A percentile compares a stretch with the other conserved stretches of the same genome.
Evolutionary conservation across 53 echinoderm and acorn worm genomes (phyloP).

Genomic region (Holothuria scabra): DNA sequence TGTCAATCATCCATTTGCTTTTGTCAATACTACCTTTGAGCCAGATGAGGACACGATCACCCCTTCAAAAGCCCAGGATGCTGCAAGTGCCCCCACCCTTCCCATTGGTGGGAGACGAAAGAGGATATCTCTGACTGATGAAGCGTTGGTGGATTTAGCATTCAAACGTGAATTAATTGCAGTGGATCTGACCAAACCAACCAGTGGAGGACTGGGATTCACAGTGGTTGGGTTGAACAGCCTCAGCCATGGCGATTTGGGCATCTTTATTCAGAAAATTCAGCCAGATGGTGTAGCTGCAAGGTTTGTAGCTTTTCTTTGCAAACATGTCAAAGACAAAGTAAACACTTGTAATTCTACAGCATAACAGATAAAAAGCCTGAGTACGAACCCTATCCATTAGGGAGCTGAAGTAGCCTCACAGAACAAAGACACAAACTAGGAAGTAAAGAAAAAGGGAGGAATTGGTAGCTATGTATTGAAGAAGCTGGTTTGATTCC

Average conservation of each 20-base stretch:
- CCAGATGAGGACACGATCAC: conserved; percentile 62
- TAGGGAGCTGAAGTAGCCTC: no score
- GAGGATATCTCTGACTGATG: conserved; percentile 44
- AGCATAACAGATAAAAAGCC: no score
- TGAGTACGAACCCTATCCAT: no score
- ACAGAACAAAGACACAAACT: no score
- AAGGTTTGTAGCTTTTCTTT: conserved; percentile 60
- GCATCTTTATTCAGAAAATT: conserved; percentile 98
- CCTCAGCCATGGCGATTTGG: conserved; percentile 89
- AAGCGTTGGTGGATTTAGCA: conserved; percentile 67
- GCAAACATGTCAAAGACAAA: not conserved
- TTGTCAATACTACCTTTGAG: conserved; percentile 80
- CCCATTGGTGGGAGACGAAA: not conserved
- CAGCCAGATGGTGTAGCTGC: conserved; percentile 86
- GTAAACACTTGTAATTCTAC: no score
- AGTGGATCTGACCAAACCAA: conserved; percentile 80
- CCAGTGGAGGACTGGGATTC: conserved; percentile 93
- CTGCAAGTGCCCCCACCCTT: conserved; percentile 52
- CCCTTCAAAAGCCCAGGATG: conserved; percentile 49
- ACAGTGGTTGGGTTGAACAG: conserved; percentile 97
- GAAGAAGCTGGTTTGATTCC: no score
- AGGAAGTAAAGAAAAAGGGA: no score
- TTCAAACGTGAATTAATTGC: conserved; percentile 81
- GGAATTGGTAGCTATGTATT: no score
- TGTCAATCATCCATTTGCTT: conserved; percentile 72